Percentiles rank a stretch among this genome's conserved stretches.
These are phyloP conservation scores for Seriola dumerili DNA, from an alignment of 2,113 vertebrate genomes.

Conservation along the genomic window DNA sequence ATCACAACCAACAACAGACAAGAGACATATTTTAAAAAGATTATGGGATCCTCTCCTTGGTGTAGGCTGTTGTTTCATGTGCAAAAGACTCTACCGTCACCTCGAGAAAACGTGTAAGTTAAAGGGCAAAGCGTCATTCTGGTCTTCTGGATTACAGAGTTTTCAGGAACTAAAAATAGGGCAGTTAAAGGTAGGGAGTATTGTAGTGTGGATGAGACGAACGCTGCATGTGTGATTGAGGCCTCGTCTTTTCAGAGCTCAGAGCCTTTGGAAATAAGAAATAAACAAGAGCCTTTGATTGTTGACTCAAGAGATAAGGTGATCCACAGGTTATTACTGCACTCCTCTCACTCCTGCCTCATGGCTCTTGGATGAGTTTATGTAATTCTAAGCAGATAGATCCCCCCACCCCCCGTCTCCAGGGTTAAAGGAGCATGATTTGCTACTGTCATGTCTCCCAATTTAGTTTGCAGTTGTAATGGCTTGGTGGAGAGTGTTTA, in stretches of 20 bases:
- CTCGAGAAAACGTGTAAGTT: slow-evolving; percentile 35
- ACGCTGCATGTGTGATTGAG: slow-evolving; percentile 34
- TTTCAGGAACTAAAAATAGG: slow-evolving; percentile 46
- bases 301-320: slow-evolving; percentile 75
- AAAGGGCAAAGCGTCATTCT: slow-evolving; percentile 44
- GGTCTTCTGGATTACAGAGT: slow-evolving; percentile 4
- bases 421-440: slow-evolving; percentile 58
- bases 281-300: slow-evolving; percentile 74
- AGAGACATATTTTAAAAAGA: slow-evolving; percentile 70
- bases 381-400: slow-evolving; percentile 66
- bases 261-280: slow-evolving; percentile 75
- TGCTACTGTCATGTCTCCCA: slow-evolving; percentile 70
- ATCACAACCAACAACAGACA: slow-evolving; percentile 66
- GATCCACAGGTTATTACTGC: slow-evolving; percentile 76
- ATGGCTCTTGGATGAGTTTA: slow-evolving; percentile 67
- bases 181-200: neutral
- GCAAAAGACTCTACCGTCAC: slow-evolving; percentile 32
- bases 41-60: slow-evolving; percentile 56
- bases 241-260: slow-evolving; percentile 62
- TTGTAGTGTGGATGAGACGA: slow-evolving; percentile 43
- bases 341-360: slow-evolving; percentile 65
- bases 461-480: slow-evolving; percentile 50
- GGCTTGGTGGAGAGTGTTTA: slow-evolving; percentile 30
- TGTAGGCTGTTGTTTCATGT: slow-evolving; percentile 60
- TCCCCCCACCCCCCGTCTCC: slow-evolving; percentile 30